Percentiles rank a stretch among this genome's conserved stretches.
Evolutionary conservation across 2,113 vertebrate genomes (phyloP).

Genomic region (Oryctolagus cuniculus): mOryCun1.1 NC_091433.1:164831001-164831500

Average conservation of each 20-base stretch:
- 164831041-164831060: background rate
- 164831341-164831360: background rate
- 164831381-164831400: background rate
- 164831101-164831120: background rate
- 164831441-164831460: background rate
- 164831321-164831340: background rate
- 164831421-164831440: conserved; percentile 2
- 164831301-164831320: background rate
- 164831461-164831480: background rate
- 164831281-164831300: background rate
- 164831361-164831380: background rate
- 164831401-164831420: background rate
- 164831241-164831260: background rate
- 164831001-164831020: background rate
- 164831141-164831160: background rate
- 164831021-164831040: background rate
- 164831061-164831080: background rate
- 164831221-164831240: background rate
- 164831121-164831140: background rate
- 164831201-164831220: background rate
- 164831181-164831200: background rate
- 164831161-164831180: background rate
- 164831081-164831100: background rate
- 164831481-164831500: background rate
- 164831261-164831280: background rate